Base-by-base conservation (phyloP, 2,797 vertebrate species). In the Acropternis orthonyx region DNA sequence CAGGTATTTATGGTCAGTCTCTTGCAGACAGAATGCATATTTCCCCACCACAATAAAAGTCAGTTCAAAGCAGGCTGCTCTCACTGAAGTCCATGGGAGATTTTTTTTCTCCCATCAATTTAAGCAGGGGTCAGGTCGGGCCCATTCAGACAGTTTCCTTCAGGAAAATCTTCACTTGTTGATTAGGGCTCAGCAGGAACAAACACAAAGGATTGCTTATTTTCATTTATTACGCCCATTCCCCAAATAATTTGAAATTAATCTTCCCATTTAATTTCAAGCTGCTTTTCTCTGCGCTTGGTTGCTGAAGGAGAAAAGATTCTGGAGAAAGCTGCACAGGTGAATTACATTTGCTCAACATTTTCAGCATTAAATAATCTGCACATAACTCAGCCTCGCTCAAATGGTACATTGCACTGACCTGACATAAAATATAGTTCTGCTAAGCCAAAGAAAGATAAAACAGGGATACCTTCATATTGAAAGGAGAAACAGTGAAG, bases 321-420 rank as follows among this genome's bases (percentile, higher is more conserved):
- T 62, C 76, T 56, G 15, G 39, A 49, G 77, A 68, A 92, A 91
- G 89, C 15, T 6, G 92, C 68, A 58, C 78, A 91, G 91, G 76
- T 52, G 77, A 95, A 92, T 82, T 56, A 77, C 83, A 92, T 97
- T 97, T 95, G 77, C 65, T 91, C 81, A 92, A 85, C 75, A 36
- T 83, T 94, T 95, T 94, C 80, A 92, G 88, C 92, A 92, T 95
- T 97, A 95, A 97, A 97, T 79, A 96, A 94, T 72, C 94, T 84
- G 72, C 95, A 91, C 82, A 52, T 96, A 91, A 92, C 63, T 96
- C 91, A 94, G 75, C 48, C 73, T 94, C 37, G 8, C 83, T 95
- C 34, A 0, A 85, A 95, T 65, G 89, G 58, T 90, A 89, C 59
- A 5, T 74, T 91, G 80, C 81, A 80, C 79, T 7, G 55, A 75